Base-by-base conservation (phyloP, 1,140 invertebrate species). In the Listronotus bonariensis region DNA sequence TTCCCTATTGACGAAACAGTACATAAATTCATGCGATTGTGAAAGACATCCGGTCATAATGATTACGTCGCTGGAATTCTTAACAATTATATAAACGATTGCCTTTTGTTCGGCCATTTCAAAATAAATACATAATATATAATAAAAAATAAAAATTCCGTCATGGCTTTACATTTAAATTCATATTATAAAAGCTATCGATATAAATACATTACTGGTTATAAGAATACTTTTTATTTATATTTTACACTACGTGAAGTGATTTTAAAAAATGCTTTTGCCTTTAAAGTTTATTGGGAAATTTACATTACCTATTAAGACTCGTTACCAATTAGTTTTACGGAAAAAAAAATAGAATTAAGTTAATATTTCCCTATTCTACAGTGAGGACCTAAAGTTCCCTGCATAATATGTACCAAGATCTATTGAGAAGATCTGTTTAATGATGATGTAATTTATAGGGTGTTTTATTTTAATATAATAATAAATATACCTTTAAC, bases 21-120 rank as follows among this genome's bases (percentile, higher is more conserved):
- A 10, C 34, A 2, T 36, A 12, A 36, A 36, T 26, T 1, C 5
- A 26, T 26, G 20, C 20, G 15, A 31, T 31, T 15, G 46, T 49
- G 18, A 49, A 49, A 49, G 52, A 41, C 52, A 55, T 55, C 52
- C 52, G 52, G 52, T 41, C 36, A 55, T 55, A 55, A 55, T 41
- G 8, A 12, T 9, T 40, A 55, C 52, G 52, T 9, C 34, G 8
- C 12, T 18, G 15, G 52, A 55, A 55, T 55, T 17, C n/a, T 18
- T 41, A 55, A 17, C 38, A 55, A 55, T 55, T 55, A 40, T 41
- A 55, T 55, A 55, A 55, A 38, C 36, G 17, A 55, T 36, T 12
- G 36, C 40, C 52, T 55, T 55, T 55, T 55, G 52, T 55, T 41
- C 26, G 8, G 14, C 15, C 32, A 17, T 55, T 40, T 40, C 34